Evolutionary conservation across 2,888 invertebrate species (phyloP).

Genomic region (Acanthococcus lagerstroemiae): DNA sequence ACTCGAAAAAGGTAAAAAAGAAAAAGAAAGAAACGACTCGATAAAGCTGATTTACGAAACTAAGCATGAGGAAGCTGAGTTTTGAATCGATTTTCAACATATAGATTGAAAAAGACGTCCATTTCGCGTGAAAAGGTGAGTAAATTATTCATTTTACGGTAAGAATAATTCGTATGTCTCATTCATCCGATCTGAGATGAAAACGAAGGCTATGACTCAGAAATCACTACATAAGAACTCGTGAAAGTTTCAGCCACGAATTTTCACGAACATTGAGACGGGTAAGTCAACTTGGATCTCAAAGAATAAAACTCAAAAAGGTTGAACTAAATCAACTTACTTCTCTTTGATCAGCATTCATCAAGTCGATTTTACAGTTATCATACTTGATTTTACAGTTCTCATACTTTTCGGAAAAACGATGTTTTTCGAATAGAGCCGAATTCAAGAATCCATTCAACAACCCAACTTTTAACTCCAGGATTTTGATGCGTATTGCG

Average conservation of each 20-base stretch:
- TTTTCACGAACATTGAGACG: neutral
- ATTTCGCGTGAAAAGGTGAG: no score
- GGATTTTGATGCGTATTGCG: no score
- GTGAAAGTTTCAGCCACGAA: neutral
- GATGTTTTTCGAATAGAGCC: neutral
- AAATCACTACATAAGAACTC: neutral
- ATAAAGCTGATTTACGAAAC: no score
- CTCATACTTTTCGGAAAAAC: neutral
- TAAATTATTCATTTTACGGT: neutral
- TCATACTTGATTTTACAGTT: neutral
- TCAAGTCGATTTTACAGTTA: neutral
- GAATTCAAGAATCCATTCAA: neutral
- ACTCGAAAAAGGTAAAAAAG: no score
- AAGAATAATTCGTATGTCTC: neutral
- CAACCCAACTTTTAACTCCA: neutral
- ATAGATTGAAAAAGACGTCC: no score
- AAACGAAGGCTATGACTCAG: neutral
- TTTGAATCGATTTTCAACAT: no score
- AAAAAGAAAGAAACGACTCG: no score
- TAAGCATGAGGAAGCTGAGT: no score
- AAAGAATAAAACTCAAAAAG: neutral
- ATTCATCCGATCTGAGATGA: neutral
- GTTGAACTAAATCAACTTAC: neutral
- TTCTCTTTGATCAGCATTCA: neutral
- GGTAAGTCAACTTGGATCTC: neutral